phyloP scores from a whole-genome alignment of 2,113 vertebrate species.

The Passer domesticus region DNA sequence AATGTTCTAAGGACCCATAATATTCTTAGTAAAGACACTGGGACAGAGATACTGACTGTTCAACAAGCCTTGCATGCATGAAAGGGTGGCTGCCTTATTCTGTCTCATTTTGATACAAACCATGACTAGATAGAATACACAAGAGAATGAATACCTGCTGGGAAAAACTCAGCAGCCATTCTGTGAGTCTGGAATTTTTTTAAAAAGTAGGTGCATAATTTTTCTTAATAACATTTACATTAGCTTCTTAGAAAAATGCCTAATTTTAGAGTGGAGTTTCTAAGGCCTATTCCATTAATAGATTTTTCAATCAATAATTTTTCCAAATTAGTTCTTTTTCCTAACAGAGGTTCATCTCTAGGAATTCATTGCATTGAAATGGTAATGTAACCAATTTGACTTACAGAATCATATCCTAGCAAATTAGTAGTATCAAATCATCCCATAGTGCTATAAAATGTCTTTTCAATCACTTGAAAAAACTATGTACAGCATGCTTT shows the following conservation, averaged over 20 bases:
- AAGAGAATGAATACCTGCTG: neutral
- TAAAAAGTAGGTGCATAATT: neutral
- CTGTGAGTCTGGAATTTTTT: neutral
- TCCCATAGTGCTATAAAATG: neutral
- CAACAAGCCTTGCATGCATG: neutral
- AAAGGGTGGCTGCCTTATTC: neutral
- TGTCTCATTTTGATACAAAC: neutral
- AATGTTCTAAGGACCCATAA: neutral
- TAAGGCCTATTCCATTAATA: neutral
- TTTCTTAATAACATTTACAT: neutral
- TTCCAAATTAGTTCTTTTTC: neutral
- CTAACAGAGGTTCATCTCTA: neutral
- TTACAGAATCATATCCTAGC: neutral
- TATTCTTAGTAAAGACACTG: neutral
- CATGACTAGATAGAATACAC: neutral
- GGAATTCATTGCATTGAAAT: neutral
- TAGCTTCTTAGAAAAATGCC: neutral
- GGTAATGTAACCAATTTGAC: neutral
- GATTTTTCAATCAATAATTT: neutral
- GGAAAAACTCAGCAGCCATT: neutral
- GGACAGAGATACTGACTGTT: neutral
- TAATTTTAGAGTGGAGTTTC: neutral
- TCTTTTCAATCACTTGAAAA: neutral
- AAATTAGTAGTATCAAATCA: neutral
- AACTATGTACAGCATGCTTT: neutral